Conservation (phyloP, 92 coral and sea anemone genomes). For the Siderastrea radians region DNA sequence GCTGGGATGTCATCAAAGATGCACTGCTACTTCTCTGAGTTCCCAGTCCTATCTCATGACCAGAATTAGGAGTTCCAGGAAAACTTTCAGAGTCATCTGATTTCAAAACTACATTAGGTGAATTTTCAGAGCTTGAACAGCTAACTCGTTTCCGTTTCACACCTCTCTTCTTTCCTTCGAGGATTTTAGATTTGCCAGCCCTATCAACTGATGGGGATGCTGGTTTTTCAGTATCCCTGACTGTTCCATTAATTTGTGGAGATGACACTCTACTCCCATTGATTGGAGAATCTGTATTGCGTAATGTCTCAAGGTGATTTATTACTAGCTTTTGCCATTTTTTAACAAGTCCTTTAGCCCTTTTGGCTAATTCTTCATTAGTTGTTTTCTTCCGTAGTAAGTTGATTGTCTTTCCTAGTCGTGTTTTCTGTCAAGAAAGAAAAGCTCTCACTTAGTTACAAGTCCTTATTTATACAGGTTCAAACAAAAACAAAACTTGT, state of each 20-base stretch:
- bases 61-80: constrained; percentile 68
- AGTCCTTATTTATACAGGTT: neutral
- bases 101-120: constrained; percentile 72
- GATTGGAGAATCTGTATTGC: constrained; percentile 91
- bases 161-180: constrained; percentile 84
- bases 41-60: constrained; percentile 17
- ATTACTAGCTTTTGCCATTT: constrained; percentile 97
- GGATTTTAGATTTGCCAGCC: constrained; percentile 71
- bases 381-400: constrained; percentile 93
- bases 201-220: constrained; percentile 74
- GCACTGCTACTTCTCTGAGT: constrained; percentile 20
- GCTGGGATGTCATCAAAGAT: constrained; percentile 5
- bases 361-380: constrained; percentile 91
- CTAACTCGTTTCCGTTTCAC: constrained; percentile 84
- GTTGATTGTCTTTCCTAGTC: constrained; percentile 96
- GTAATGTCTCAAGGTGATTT: constrained; percentile 89
- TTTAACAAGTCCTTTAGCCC: constrained; percentile 98
- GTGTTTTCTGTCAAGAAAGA: constrained; percentile 84
- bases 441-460: neutral
- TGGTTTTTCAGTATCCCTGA: constrained; percentile 72
- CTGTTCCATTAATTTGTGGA: constrained; percentile 92
- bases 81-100: constrained; percentile 72
- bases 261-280: constrained; percentile 91
- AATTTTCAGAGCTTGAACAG: constrained; percentile 80
- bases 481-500: neutral